Percentiles rank a stretch among this genome's conserved stretches.
Evolutionary conservation across 1,140 invertebrate species (phyloP).

Genomic region (Homarus americanus): DNA sequence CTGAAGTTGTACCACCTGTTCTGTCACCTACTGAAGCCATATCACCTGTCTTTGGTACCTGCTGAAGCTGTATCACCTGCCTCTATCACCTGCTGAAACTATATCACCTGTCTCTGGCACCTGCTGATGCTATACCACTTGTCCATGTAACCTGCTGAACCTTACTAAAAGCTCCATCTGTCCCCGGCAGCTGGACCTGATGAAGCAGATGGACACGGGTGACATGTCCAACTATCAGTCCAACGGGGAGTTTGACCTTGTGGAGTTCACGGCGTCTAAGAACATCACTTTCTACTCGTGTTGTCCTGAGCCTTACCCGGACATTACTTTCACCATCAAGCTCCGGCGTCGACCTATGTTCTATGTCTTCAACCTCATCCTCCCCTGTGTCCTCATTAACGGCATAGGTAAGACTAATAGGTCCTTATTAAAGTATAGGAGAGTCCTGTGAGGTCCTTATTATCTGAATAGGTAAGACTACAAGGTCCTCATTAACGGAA

Average conservation of each 20-base stretch:
- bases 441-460: not conserved
- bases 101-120: no score
- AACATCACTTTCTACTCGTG: slow-evolving; percentile 87
- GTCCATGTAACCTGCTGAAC: no score
- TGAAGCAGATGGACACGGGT: slow-evolving; percentile 85
- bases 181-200: slow-evolving; percentile 86
- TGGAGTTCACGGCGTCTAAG: slow-evolving; percentile 85
- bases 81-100: no score
- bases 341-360: slow-evolving; percentile 90
- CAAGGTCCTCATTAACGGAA: slow-evolving; percentile 87
- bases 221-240: slow-evolving; percentile 88
- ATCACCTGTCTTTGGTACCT: no score
- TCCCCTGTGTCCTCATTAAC: slow-evolving; percentile 94
- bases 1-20: no score
- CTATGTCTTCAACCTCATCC: slow-evolving; percentile 94
- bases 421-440: not conserved
- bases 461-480: not conserved
- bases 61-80: no score
- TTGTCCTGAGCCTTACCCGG: slow-evolving; percentile 84
- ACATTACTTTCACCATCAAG: slow-evolving; percentile 82
- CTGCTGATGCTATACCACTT: no score
- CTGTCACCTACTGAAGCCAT: no score
- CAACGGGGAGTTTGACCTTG: slow-evolving; percentile 88
- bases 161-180: no score
- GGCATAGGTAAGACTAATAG: not conserved